phyloP scores from a whole-genome alignment of 2,888 invertebrate genomes.

The Pyrocoelia pectoralis region DNA sequence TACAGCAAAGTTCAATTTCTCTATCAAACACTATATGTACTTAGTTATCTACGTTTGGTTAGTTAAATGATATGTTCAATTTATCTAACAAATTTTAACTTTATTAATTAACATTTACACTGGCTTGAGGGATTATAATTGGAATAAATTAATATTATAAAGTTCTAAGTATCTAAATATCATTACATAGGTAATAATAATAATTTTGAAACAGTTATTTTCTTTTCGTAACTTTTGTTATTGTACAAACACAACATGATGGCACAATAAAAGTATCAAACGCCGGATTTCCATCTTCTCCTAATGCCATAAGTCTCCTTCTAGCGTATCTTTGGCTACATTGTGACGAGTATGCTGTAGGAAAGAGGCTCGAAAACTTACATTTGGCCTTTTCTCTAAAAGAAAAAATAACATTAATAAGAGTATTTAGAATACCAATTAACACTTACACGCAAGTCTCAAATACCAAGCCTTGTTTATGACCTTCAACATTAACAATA shows the following conservation, averaged over 20 bases:
- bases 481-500: constrained; percentile 36
- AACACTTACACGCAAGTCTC: constrained; percentile 40
- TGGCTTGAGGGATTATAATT: too few species aligned
- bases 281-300: constrained; percentile 7
- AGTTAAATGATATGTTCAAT: too few species aligned
- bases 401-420: neutral
- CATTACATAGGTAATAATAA: too few species aligned
- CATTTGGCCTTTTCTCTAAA: constrained; percentile 15
- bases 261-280: constrained; percentile 20
- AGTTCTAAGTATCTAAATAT: too few species aligned
- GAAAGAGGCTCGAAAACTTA: neutral
- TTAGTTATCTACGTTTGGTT: too few species aligned
- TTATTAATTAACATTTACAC: too few species aligned
- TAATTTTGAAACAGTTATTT: neutral
- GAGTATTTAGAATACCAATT: neutral
- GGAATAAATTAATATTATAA: too few species aligned
- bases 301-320: constrained; percentile 8
- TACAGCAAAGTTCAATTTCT: too few species aligned
- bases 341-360: neutral
- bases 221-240: neutral
- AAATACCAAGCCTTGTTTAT: constrained; percentile 36
- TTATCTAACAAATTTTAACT: too few species aligned
- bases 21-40: too few species aligned
- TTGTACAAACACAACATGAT: constrained; percentile 22
- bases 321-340: constrained; percentile 19